Conservation (phyloP, 2,888 invertebrate genomes). For the Myopa testacea region DNA sequence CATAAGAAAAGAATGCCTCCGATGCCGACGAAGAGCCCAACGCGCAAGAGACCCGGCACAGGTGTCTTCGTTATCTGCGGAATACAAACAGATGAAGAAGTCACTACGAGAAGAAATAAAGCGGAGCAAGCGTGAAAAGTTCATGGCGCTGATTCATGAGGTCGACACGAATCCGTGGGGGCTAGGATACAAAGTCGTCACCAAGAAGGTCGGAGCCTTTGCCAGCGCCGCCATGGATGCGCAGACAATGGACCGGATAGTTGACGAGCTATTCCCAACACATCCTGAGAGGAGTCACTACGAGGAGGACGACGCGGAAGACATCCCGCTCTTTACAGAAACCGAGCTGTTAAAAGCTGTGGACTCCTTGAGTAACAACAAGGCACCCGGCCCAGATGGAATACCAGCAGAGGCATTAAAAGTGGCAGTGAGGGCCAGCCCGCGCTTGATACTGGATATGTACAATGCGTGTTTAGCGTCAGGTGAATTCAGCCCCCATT, state of each 20-base stretch:
- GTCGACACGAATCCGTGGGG: background rate
- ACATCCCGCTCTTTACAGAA: constrained; percentile 2
- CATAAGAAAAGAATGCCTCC: background rate
- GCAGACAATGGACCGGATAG: background rate
- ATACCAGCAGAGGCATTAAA: constrained; percentile 9
- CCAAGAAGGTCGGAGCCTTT: background rate
- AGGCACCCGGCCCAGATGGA: constrained; percentile 29
- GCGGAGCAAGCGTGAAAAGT: no score
- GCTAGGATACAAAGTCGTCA: background rate
- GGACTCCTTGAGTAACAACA: constrained; percentile 17
- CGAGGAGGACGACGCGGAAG: background rate
- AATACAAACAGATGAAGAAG: no score
- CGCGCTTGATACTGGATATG: background rate
- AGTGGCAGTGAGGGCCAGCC: background rate
- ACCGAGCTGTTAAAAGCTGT: constrained; percentile 12
- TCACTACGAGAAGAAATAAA: no score
- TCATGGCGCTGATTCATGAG: background rate
- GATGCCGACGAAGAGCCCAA: background rate
- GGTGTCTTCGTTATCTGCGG: no score
- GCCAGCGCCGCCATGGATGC: background rate
- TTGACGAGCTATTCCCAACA: background rate
- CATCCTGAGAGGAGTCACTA: background rate
- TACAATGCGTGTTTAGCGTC: no score
- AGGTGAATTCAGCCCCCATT: no score
- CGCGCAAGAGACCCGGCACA: background rate